These are phyloP conservation scores for Pedetes capensis DNA, from an alignment of 2,113 vertebrate species.

Conservation along the genomic window DNA sequence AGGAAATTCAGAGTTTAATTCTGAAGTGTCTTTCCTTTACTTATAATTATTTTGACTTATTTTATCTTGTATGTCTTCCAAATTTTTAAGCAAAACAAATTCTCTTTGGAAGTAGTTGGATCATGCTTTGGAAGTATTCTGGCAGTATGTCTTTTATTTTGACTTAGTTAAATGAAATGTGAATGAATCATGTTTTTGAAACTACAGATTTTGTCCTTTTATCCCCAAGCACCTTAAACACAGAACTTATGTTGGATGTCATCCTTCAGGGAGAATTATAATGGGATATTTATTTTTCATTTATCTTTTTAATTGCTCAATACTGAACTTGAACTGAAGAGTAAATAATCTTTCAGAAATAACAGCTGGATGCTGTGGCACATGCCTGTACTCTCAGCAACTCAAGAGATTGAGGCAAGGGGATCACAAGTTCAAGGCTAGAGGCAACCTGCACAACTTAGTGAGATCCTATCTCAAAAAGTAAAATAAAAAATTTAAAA, in stretches of 20 bases:
- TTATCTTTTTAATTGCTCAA: neutral
- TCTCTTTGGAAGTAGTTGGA: neutral
- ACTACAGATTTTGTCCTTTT: neutral
- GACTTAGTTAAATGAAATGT: conserved; percentile 23
- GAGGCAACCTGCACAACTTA: too few relatives aligned
- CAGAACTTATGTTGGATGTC: neutral
- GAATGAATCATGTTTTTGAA: neutral
- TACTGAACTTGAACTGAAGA: neutral
- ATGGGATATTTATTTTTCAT: neutral
- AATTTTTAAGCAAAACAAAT: neutral
- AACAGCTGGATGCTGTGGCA: too few relatives aligned
- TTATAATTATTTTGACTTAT: conserved; percentile 27
- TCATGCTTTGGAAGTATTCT: neutral
- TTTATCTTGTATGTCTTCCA: neutral
- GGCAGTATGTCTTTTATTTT: conserved; percentile 11
- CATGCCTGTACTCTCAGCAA: too few relatives aligned
- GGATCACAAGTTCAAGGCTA: too few relatives aligned
- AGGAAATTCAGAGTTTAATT: conserved; percentile 1
- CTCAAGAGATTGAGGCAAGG: too few relatives aligned
- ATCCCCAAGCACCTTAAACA: neutral
- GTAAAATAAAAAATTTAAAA: too few relatives aligned
- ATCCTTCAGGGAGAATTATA: neutral
- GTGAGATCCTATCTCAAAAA: too few relatives aligned
- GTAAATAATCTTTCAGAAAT: neutral
- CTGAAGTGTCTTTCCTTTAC: neutral